Evolutionary conservation across 2,113 vertebrate species (phyloP), one percentile per base, ranked within the genome.

Genomic region (Colossoma macropomum): DNA sequence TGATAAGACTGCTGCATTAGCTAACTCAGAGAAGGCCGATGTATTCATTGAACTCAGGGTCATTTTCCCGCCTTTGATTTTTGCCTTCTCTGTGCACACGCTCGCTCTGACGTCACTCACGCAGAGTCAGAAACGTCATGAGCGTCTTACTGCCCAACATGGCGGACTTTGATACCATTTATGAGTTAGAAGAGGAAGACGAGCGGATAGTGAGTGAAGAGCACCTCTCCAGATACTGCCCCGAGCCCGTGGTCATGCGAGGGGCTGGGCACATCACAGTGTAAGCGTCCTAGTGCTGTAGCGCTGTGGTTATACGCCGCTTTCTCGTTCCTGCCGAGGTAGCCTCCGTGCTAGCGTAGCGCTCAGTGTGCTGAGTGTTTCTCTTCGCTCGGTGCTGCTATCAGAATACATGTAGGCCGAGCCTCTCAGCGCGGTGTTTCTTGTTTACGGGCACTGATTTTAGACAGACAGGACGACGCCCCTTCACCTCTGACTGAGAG

Each of bases 161-260:
- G 97, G 97, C 97, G 95, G 97, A 98, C 93, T 98, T 99, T 93
- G 97, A 99, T 94, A 98, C 96, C 87, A 99, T 99, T 95, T 98
- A 97, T 86, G 97, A 99, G 94, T 94, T 98, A 92, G 97, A 98
- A 94, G 97, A 98, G 80, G 96, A 98, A 52, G 96, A 97, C 78
- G 96, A 97, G 70, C 95, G 92, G 45, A 95, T 97, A 91, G 96
- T 96, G 91, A 97, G 95, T 75, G 96, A 98, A 69, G 96, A 98
- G 79, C 93, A 96, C 90, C 90, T 97, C 45, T 92, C 94, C 86
- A 95, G 96, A 93, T 96, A 95, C 83, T 97, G 95, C 63, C 96
- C 96, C 21, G 97, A 99, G 88, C 96, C 98, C 9, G 97, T 99
- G 87, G 91, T 96, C n/a, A 96, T 99, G 92, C 95, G 97, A 88